Evolutionary conservation across 2,797 vertebrate genomes (phyloP), one percentile per base, ranked within the genome.

Genomic region (Protonibea diacanthus): DNA sequence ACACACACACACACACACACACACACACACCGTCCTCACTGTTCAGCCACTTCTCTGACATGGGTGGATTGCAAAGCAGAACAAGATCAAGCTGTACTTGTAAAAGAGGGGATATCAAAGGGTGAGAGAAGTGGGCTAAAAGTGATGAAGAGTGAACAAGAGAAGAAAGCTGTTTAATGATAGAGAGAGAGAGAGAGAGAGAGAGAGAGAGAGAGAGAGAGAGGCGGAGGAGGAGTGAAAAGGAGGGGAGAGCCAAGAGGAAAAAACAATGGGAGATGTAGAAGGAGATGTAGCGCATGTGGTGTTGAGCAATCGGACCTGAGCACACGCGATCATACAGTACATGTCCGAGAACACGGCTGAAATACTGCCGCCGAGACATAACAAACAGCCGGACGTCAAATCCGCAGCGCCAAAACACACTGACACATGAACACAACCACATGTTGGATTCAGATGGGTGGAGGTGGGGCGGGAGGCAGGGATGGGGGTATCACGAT

Each of bases 341-440:
- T 57, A 70, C 65, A 70, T 60, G 75, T 82, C 56, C 8, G 6
- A 71, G 76, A 81, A 75, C 80, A 73, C 11, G 59, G 8, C 20
- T 78, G 71, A 69, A 70, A 78, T 0, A 70, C 51, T 14, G 29
- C 65, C 1, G 78, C 60, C 1, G 42, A 85, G 81, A 82, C 81
- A 74, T 73, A 88, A 92, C 88, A 84, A 80, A 76, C 69, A 9
- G 42, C 44, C 44, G 53, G 38, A 72, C 44, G 53, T 86, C 65
- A 63, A 57, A 40, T 7, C 18, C 14, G 0, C 33, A 64, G 84
- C 53, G 67, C 70, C 65, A 80, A 81, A 89, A 85, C 77, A 78
- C 82, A 49, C 60, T 45, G 84, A 88, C 78, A 73, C 87, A 71
- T 81, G 87, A 91, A 85, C 72, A 29, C 85, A 87, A 87, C 84